Conservation (phyloP, 2,797 vertebrate genomes). For the Picus viridis region DNA sequence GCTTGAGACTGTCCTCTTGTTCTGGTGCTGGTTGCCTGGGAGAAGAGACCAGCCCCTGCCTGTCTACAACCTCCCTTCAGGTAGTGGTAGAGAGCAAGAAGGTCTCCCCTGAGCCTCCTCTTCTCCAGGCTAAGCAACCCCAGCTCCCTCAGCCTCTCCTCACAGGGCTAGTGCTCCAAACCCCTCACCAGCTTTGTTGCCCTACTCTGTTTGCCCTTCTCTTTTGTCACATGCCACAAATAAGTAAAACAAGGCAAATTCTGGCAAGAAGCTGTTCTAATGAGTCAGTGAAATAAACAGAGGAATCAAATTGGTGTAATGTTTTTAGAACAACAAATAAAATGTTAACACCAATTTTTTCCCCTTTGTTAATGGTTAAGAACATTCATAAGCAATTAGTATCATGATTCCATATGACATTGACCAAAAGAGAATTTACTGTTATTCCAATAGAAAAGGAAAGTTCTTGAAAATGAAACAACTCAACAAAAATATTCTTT, state of each 20-base stretch:
- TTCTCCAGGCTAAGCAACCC: too few species aligned
- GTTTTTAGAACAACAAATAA: not conserved
- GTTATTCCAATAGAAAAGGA: not conserved
- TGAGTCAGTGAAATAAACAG: not conserved
- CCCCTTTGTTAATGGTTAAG: not conserved
- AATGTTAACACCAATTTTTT: not conserved
- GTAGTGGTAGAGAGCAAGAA: too few species aligned
- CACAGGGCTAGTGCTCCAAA: too few species aligned
- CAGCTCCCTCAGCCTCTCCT: too few species aligned
- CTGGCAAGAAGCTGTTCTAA: not conserved
- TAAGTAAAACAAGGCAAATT: not conserved
- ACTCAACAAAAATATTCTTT: not conserved
- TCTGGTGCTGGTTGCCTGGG: too few species aligned
- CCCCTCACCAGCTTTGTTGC: too few species aligned
- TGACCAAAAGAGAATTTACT: not conserved
- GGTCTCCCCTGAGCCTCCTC: too few species aligned
- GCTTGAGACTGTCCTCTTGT: too few species aligned
- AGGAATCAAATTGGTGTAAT: not conserved
- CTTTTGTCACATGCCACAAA: not conserved
- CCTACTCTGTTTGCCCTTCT: too few species aligned
- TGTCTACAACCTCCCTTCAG: too few species aligned
- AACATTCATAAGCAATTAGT: not conserved
- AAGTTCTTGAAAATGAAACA: not conserved
- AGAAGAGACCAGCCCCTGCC: too few species aligned
- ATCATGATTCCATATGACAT: not conserved